Base-by-base conservation (phyloP, 2,797 vertebrate species). In the Microctenopoma stevenorrisi region DNA sequence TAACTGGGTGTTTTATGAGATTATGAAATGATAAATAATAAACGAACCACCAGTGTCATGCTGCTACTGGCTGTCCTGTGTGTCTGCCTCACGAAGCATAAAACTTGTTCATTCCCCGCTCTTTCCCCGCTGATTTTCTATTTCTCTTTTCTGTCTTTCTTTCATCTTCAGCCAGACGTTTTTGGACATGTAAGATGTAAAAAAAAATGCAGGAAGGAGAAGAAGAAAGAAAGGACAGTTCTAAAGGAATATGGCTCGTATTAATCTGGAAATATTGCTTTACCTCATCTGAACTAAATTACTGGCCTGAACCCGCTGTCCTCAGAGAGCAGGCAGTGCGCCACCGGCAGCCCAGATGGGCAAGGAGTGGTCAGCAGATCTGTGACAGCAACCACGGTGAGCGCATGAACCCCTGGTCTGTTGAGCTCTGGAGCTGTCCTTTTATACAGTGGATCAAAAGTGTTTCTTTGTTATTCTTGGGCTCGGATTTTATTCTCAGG, bases 281-380 rank as follows among this genome's bases (percentile, higher is more conserved):
- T 91, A 91, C 88, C 88, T 95, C 94, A 95, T 93, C 93, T 95
- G 94, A 94, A 93, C 82, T 85, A 91, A 93, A 95, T 95, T 94
- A 95, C 77, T 83, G 84, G 83, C 73, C 89, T 94, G 91, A 94
- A 94, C 92, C 91, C 81, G 4, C 68, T 93, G 92, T 93, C 91
- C 92, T 94, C 72, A 18, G 80, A 84, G 78, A 85, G 79, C 71
- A 84, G 91, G 92, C 94, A 82, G 68, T 80, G 81, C 64, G 89
- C 89, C 93, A 90, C 83, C 70, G 77, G 90, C 88, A 69, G 87
- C 84, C 85, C 92, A 94, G 90, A 92, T 93, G 91, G 92, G 87
- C 86, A 82, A 90, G 87, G 87, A 92, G 83, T 78, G 85, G 83
- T 86, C 67, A 18, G 67, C 85, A 77, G 85, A 92, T 90, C 86